Conservation (phyloP, 1,140 invertebrate species). For the Macrotrachela quadricornifera region DNA sequence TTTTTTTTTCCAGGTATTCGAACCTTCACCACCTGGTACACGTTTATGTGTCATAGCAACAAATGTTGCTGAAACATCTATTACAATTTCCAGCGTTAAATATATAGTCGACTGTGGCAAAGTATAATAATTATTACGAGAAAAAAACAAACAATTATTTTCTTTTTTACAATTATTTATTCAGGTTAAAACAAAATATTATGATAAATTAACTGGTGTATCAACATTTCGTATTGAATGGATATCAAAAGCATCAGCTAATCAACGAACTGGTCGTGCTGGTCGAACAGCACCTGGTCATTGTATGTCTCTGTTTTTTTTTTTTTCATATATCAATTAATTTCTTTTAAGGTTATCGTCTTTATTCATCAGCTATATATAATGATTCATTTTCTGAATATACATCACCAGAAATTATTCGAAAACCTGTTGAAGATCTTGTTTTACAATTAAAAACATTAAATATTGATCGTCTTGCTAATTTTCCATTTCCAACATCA, state of each 20-base stretch:
- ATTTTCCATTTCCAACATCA: constrained; percentile 87
- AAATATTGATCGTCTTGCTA: constrained; percentile 71
- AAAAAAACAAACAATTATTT: constrained; percentile 14
- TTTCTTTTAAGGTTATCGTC: constrained; percentile 9
- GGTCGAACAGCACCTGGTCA: constrained; percentile 68
- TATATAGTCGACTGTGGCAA: constrained; percentile 78
- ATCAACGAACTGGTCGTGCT: constrained; percentile 74
- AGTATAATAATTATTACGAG: constrained; percentile 38
- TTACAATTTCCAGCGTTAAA: constrained; percentile 83
- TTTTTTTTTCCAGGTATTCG: constrained; percentile 56
- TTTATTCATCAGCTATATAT: constrained; percentile 87
- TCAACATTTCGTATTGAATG: constrained; percentile 66
- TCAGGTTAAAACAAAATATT: too few relatives aligned
- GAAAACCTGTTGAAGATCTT: constrained; percentile 76
- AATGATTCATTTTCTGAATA: constrained; percentile 65
- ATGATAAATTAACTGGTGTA: constrained; percentile 47
- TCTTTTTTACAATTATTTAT: constrained; percentile 20
- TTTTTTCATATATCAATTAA: too few relatives aligned
- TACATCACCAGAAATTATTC: constrained; percentile 60
- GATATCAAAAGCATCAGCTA: constrained; percentile 75
- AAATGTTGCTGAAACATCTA: constrained; percentile 90
- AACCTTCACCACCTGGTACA: constrained; percentile 45
- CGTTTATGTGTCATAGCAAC: constrained; percentile 73
- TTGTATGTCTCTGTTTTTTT: constrained; percentile 37
- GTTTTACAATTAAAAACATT: constrained; percentile 78